Percentiles rank a stretch among this genome's conserved stretches.
phyloP scores from a whole-genome alignment of 2,113 vertebrate genomes.

The Coreoperca whiteheadi region DNA sequence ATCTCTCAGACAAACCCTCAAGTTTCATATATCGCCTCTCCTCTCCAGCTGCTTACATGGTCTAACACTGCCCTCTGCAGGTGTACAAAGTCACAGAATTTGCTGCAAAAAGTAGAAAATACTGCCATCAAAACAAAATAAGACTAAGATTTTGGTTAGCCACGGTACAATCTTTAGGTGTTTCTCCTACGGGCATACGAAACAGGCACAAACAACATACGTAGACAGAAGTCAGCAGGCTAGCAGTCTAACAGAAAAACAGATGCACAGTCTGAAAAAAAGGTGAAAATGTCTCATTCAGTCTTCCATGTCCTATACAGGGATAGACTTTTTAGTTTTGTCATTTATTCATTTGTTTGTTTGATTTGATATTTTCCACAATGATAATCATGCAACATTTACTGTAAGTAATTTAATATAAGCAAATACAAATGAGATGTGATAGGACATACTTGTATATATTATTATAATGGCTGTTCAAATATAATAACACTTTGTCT shows the following conservation, averaged over 20 bases:
- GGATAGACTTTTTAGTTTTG: not conserved
- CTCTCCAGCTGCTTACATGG: conserved; percentile 7
- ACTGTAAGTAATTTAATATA: not conserved
- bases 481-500: not conserved
- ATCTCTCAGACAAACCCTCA: conserved; percentile 40
- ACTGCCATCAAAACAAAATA: not conserved
- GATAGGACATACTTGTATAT: not conserved
- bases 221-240: not conserved
- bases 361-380: not conserved
- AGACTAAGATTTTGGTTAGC: not conserved
- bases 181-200: not conserved
- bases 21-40: not conserved
- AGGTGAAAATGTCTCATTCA: not conserved
- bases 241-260: not conserved
- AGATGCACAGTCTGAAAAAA: not conserved
- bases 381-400: not conserved
- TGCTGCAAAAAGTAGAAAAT: not conserved
- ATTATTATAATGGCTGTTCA: not conserved
- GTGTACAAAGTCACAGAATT: not conserved
- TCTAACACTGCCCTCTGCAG: conserved; percentile 76
- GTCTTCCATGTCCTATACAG: not conserved
- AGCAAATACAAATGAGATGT: not conserved
- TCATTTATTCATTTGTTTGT: not conserved
- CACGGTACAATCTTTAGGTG: not conserved
- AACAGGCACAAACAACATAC: not conserved